Percentiles rank a stretch among this genome's conserved stretches.
Conservation (phyloP, 2,797 vertebrate species). For the Sebastes matsubarae region DNA sequence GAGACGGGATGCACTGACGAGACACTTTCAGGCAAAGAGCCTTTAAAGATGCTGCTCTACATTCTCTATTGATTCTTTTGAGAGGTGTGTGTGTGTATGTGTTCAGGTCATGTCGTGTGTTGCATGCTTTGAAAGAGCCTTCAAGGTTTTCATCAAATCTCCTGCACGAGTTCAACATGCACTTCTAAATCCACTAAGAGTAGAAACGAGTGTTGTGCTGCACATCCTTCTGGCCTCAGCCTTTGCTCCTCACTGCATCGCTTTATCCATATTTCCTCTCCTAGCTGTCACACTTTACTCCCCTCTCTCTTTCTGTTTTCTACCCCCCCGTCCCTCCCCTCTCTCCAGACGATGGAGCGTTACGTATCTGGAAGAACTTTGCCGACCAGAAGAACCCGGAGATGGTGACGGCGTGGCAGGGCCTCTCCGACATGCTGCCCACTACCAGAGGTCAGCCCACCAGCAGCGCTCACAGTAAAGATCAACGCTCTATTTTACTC, state of each 20-base stretch:
- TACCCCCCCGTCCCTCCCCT: rapidly evolving
- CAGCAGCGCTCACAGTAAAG: slow-evolving; percentile 72
- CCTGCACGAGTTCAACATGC: background rate
- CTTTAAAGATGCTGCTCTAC: slow-evolving; percentile 25
- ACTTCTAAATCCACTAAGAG: background rate
- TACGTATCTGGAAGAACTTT: slow-evolving; percentile 98
- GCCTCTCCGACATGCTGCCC: slow-evolving; percentile 97
- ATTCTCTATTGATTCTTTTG: slow-evolving; percentile 1
- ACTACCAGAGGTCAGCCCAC: slow-evolving; percentile 90
- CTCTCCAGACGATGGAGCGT: slow-evolving; percentile 90
- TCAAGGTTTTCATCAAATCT: slow-evolving; percentile 9
- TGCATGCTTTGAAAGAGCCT: slow-evolving; percentile 6
- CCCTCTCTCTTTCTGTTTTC: background rate
- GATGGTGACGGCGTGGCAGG: slow-evolving; percentile 99
- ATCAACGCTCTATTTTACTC: slow-evolving; percentile 53
- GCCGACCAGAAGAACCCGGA: slow-evolving; percentile 98
- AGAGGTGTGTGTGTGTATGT: background rate
- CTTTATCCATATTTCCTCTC: background rate
- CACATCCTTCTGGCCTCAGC: background rate
- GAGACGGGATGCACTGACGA: background rate
- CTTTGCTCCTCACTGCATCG: background rate
- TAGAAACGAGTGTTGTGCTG: background rate
- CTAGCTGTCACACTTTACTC: background rate
- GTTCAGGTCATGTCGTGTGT: background rate
- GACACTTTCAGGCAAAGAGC: slow-evolving; percentile 3